Evolutionary conservation across 2,888 invertebrate genomes (phyloP), one percentile per base, ranked within the genome.

Genomic region (Neoascia interrupta): DNA sequence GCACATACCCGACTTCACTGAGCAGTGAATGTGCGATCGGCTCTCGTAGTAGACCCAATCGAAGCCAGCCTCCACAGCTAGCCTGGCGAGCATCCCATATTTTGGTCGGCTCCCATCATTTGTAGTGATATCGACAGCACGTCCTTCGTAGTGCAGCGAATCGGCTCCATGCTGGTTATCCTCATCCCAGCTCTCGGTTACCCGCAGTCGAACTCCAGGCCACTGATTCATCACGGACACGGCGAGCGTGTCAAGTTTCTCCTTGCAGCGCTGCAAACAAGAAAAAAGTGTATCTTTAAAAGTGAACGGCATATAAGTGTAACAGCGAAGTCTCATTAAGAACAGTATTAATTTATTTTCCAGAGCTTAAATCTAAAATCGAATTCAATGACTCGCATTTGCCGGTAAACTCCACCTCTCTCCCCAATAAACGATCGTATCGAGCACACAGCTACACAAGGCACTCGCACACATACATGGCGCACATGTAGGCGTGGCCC

Each of bases 41-140:
- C 96, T 96, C 89, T 97, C 97, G 88, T 97, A 98, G 91, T 95
- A 97, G 81, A 98, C 98, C 97, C 97, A 98, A 91, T 98, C 98
- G 91, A 98, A 98, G 85, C 98, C 98, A 19, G 98, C 97, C 89
- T 98, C 97, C 73, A 97, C 96, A 0, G 98, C 98, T 64, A 98
- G 91, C 75, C 98, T 91, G 43, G 98, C 98, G 85, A 98, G 91
- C 96, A 98, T 96, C 82, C 98, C 98, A 89, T 97, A 95, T 90
- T 98, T 98, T 88, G 95, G 92, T 74, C 95, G 92, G 90, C 98
- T 97, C 61, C 96, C 91, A 91, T 98, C 98, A 83, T 96, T 95
- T 83, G 98, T 98, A 81, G 97, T 96, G 85, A 98, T 94, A 91
- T 98, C 98, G 81, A 98, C 97, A 6, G 98, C 98, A 18, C 98